A percentile compares a stretch with the other conserved stretches of the same genome.
phyloP scores from a whole-genome alignment of 1,140 invertebrate species.

The Dendrolimus kikuchii region DNA sequence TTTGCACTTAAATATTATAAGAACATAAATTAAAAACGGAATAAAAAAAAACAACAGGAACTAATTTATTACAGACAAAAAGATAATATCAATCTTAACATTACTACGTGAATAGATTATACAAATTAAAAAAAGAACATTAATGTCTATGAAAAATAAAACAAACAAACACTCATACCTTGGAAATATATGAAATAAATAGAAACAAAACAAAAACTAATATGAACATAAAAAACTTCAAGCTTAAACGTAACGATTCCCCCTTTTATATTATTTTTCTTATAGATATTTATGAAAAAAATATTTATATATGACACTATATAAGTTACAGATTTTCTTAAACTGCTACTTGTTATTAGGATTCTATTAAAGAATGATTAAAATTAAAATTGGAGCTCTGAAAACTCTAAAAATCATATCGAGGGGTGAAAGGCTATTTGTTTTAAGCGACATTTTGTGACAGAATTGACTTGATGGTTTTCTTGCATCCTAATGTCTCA shows the following conservation, averaged over 20 bases:
- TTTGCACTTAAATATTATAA: slow-evolving; percentile 60
- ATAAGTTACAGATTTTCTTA: not conserved
- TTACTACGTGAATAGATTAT: slow-evolving; percentile 39
- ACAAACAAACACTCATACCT: slow-evolving; percentile 54
- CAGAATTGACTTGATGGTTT: too few species aligned
- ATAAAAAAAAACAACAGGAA: slow-evolving; percentile 63
- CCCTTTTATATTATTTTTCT: slow-evolving; percentile 34
- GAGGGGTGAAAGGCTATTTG: too few species aligned
- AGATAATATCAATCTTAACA: slow-evolving; percentile 39
- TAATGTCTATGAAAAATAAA: slow-evolving; percentile 43
- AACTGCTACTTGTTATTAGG: too few species aligned
- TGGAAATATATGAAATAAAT: slow-evolving; percentile 43
- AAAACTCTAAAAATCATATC: too few species aligned
- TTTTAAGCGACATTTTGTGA: too few species aligned
- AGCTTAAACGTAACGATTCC: slow-evolving; percentile 70
- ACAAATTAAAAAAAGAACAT: slow-evolving; percentile 21
- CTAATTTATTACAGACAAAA: slow-evolving; percentile 41
- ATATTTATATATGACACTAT: slow-evolving; percentile 1
- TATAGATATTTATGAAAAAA: slow-evolving; percentile 23
- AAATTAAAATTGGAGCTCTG: too few species aligned
- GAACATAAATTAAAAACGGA: slow-evolving; percentile 64
- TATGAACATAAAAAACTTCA: slow-evolving; percentile 52
- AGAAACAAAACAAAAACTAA: slow-evolving; percentile 61
- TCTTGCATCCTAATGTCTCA: too few species aligned
- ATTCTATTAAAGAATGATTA: too few species aligned